Evolutionary conservation across 2,888 invertebrate genomes (phyloP), one percentile per base, ranked within the genome.

Genomic region (Epirrita christyi): DNA sequence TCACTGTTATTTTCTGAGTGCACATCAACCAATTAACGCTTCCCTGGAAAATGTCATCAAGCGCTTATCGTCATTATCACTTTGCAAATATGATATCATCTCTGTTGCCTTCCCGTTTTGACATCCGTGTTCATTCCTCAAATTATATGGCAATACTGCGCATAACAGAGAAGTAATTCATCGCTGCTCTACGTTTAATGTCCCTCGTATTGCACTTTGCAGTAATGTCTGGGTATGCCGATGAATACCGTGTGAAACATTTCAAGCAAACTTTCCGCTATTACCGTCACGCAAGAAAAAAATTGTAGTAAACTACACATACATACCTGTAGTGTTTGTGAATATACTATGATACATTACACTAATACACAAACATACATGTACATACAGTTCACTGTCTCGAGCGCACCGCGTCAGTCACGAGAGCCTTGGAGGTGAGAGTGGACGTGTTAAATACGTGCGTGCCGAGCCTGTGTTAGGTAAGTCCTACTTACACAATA

Each of bases 201-300:
- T 64, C 66, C 52, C 49, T 45, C 21, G 37, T 68, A 68, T 62
- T 69, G 62, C 21, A 21, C 21, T 21, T n/a, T 21, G 21, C 66
- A 68, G 70, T 76, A 78, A 78, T 75, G 73, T 61, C 66, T 74
- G 71, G 72, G 73, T 71, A 72, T 73, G 70, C 64, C 71, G 67
- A 73, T 76, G 75, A 77, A 69, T 73, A 84, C 80, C 88, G 89
- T 90, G 90, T 85, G 90, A 90, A 89, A 83, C 78, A 76, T 76
- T 83, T 74, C 79, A 73, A 78, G 77, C 74, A 77, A 83, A 84
- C 83, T 88, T 83, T 85, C 82, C 80, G 80, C 79, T 76, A 81
- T 86, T 85, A 85, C 73, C 77, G 81, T 80, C 86, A 86, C 81
- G 87, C 86, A 75, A 85, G 77, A 81, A 78, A 80, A 78, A 83